Evolutionary conservation across 2,797 vertebrate genomes (phyloP), one percentile per base, ranked within the genome.

Genomic region (Lithobates sylvaticus): DNA sequence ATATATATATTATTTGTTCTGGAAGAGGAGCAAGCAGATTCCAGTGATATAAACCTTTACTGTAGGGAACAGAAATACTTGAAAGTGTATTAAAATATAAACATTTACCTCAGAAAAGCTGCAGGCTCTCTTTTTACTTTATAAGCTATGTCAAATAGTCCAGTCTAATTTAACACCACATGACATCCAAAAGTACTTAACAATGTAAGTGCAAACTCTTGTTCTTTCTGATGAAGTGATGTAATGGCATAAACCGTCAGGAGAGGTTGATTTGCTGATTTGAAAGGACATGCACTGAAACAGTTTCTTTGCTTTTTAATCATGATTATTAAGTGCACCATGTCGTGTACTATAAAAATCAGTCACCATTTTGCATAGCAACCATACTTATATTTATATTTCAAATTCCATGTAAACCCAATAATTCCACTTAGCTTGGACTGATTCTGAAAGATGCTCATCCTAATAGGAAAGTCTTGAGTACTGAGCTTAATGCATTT

Each of bases 191-290:
- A 87, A 36, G 61, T 79, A 84, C 76, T 84, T 84, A 72, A 86
- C 39, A 68, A 67, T 50, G 34, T 80, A 87, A 87, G 86, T 84
- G 86, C 75, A 87, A 84, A 79, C 4, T 78, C 86, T 84, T 87
- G 86, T 87, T 84, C 86, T 34, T 32, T 50, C 70, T 84, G 71
- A 87, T 86, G 71, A 75, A 69, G 78, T 61, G 70, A 76, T 80
- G 81, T 87, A 79, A 79, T 84, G 76, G 70, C 81, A 87, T 42
- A 34, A 79, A 76, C 74, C 36, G 36, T 70, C 86, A 83, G 44
- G 61, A 72, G 44, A 64, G 32, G 76, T 58, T 42, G 47, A 84
- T 84, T 75, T 68, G 58, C 39, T 75, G 76, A 78, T 75, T 64
- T 69, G 71, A 84, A 76, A 80, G 54, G 39, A 81, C 69, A 69